These are phyloP conservation scores for Psophia crepitans DNA, from an alignment of 2,113 vertebrate genomes.

Conservation along the genomic window DNA sequence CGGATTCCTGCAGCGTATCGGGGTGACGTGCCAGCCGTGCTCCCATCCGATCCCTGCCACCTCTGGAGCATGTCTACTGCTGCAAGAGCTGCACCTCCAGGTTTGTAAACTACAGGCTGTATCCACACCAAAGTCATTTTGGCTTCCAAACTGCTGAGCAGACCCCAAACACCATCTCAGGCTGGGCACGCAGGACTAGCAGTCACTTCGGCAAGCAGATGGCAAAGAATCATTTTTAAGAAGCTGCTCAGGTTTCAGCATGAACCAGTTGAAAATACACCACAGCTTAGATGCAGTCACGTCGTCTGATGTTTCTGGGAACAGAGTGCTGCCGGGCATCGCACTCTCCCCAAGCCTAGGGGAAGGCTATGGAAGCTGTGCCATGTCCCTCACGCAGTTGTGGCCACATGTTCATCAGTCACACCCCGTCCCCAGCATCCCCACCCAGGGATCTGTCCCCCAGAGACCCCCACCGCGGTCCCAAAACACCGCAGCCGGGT, in stretches of 20 bases:
- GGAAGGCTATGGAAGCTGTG: fast-evolving
- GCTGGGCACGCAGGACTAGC: neutral
- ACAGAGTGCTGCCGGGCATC: fast-evolving
- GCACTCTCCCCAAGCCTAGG: fast-evolving
- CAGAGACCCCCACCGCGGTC: neutral
- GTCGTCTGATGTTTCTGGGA: fast-evolving
- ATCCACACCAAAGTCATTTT: neutral
- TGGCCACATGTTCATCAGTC: too few species aligned
- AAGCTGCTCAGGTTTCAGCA: neutral
- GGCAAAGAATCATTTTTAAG: neutral
- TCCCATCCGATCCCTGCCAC: neutral
- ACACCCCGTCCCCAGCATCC: too few species aligned
- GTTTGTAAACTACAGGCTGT: neutral
- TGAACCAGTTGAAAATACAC: too few species aligned
- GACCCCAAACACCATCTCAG: neutral
- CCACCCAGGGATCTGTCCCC: neutral
- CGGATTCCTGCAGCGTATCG: neutral
- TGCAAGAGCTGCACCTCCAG: neutral
- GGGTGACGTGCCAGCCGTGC: fast-evolving
- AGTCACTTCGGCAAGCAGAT: fast-evolving
- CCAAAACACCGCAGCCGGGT: fast-evolving
- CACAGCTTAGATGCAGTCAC: fast-evolving
- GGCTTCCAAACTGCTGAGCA: neutral
- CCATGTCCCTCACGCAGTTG: too few species aligned
- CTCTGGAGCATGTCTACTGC: neutral